Conservation (phyloP, 1,140 invertebrate genomes). For the Tetramorium simillimum region DNA sequence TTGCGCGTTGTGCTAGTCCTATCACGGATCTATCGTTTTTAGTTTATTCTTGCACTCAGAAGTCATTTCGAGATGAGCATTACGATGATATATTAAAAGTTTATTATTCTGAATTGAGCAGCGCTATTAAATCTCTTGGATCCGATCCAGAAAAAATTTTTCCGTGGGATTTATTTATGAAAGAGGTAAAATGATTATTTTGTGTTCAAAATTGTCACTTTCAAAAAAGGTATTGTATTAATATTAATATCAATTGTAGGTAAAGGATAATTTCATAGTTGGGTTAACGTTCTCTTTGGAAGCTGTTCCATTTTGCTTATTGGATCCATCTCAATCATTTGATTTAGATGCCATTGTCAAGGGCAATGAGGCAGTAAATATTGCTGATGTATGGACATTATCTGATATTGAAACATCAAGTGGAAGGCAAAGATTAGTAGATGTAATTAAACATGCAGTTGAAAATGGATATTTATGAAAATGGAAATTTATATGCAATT, state of each 20-base stretch:
- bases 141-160: constrained; percentile 87
- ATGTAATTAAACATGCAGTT: constrained; percentile 88
- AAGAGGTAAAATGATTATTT: constrained; percentile 75
- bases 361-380: constrained; percentile 78
- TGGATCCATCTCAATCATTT: constrained; percentile 87
- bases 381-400: constrained; percentile 79
- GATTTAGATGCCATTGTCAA: constrained; percentile 87
- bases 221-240: not conserved
- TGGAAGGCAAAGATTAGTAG: constrained; percentile 86
- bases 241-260: constrained; percentile 74
- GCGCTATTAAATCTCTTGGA: constrained; percentile 86
- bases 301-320: constrained; percentile 87
- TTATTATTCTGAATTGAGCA: constrained; percentile 87
- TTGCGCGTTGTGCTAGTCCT: constrained; percentile 87
- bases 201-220: not conserved
- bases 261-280: constrained; percentile 87
- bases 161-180: constrained; percentile 83
- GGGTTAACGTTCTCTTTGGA: constrained; percentile 88
- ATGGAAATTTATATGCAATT: constrained; percentile 25
- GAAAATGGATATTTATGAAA: constrained; percentile 87
- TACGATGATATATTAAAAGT: constrained; percentile 86
- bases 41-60: constrained; percentile 88
- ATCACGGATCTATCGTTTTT: constrained; percentile 88
- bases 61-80: constrained; percentile 86
- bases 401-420: constrained; percentile 78